Base-by-base conservation (phyloP, 2,888 invertebrate species). In the Coleophora deauratella region DNA sequence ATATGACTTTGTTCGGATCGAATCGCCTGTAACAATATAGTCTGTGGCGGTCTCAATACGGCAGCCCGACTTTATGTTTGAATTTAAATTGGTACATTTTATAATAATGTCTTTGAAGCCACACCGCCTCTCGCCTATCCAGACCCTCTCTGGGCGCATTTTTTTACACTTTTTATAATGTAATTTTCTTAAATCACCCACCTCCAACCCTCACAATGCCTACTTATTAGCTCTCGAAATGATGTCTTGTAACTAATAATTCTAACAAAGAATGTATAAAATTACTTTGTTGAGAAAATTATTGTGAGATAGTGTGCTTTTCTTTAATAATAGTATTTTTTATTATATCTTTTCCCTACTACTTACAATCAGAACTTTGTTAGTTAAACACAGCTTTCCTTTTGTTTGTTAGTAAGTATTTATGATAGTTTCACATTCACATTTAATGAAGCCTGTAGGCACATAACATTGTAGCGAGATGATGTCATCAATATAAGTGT, bases 111-210 rank as follows among this genome's bases (percentile, higher is more conserved):
- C 71, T 72, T 74, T 69, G 67, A 64, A 21, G 57, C 58, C 63
- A 61, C 54, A 68, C 73, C 71, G 68, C 70, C 43, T 28, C 33
- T 27, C 58, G 52, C 56, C 59, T 54, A 56, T 60, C n/a, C n/a
- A n/a, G n/a, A n/a, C n/a, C n/a, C 72, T 73, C 72, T 72, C 59
- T 55, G 56, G 58, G 59, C 54, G 49, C 52, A 57, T 60, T 59
- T 71, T 66, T 67, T 65, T 59, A 48, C 50, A 71, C 66, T 72
- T 79, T 81, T 79, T 75, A 76, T 74, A 75, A 77, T 76, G 77
- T 82, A 80, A 84, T 84, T 84, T 82, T 73, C 74, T 71, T 68
- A 78, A 82, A 81, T 80, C 73, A 81, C 73, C 78, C 62, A 56
- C 64, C 63, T 67, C 54, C 50, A 59, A 57, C 69, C 69, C 67